Conservation (phyloP, 2,888 invertebrate species). For the Cyaniris semiargus region DNA sequence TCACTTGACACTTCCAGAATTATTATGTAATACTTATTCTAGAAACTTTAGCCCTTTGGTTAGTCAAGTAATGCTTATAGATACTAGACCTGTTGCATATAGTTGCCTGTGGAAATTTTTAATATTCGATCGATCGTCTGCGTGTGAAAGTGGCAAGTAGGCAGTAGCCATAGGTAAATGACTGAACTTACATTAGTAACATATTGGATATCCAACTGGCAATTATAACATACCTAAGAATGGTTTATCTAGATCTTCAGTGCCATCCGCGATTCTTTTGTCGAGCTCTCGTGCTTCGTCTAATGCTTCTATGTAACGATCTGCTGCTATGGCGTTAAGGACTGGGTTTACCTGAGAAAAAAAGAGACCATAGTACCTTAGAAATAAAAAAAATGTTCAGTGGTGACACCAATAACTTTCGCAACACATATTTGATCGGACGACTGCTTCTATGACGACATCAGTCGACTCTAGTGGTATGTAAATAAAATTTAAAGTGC, state of each 20-base stretch:
- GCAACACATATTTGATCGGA: no score
- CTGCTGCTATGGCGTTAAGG: constrained; percentile 90
- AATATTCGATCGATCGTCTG: not conserved
- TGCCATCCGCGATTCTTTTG: constrained; percentile 80
- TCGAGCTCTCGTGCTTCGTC: constrained; percentile 89
- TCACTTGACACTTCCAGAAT: no score
- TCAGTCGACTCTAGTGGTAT: no score
- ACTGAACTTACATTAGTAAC: not conserved
- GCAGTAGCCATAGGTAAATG: not conserved
- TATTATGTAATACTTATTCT: no score
- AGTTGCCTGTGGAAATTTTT: no score
- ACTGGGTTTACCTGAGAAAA: constrained; percentile 81
- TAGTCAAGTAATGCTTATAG: no score
- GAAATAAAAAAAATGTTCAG: not conserved
- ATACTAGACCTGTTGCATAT: no score
- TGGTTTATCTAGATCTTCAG: constrained; percentile 85
- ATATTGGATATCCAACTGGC: no score
- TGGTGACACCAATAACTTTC: no score
- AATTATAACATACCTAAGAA: constrained; percentile 81
- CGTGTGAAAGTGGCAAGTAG: not conserved
- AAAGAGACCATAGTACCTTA: not conserved
- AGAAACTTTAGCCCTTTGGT: no score
- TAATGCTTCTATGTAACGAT: constrained; percentile 88
- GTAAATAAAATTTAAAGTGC: no score
- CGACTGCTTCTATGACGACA: no score